Conservation (phyloP, 2,888 invertebrate species). For the Noctua fimbriata region DNA sequence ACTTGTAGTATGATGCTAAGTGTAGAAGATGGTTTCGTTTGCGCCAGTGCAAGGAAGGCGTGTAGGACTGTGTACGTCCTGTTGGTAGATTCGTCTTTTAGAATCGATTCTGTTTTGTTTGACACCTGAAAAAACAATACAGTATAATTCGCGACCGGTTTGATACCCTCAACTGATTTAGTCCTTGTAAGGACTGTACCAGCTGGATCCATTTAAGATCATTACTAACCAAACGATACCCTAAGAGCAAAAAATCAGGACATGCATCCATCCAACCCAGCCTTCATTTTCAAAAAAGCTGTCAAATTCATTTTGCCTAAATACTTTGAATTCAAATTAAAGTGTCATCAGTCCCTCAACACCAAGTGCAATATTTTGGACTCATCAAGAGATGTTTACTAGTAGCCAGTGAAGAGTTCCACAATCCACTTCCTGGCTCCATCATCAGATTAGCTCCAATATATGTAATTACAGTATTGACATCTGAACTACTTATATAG, state of each 20-base stretch:
- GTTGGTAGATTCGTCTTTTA: conserved; percentile 90
- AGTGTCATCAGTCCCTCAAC: not conserved
- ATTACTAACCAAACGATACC: not conserved
- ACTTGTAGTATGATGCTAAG: conserved; percentile 89
- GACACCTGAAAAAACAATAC: conserved; percentile 79
- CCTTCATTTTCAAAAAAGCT: not conserved
- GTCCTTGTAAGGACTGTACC: not conserved
- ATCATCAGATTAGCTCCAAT: not conserved
- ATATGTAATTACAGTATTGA: not conserved
- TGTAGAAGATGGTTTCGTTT: conserved; percentile 86
- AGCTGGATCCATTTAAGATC: not conserved
- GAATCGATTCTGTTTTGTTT: conserved; percentile 80
- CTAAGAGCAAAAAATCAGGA: not conserved
- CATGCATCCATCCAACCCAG: not conserved
- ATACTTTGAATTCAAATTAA: not conserved
- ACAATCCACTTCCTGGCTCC: not conserved
- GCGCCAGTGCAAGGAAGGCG: conserved; percentile 88
- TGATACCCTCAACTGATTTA: not conserved
- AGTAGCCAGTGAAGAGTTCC: not conserved
- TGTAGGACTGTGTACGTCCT: conserved; percentile 91
- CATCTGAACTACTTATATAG: not conserved
- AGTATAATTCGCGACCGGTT: not conserved
- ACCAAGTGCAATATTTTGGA: not conserved
- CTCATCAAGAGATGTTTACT: not conserved
- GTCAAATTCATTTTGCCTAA: not conserved